These are phyloP conservation scores for Yasuhikotakia modesta DNA, from an alignment of 2,797 vertebrate genomes.

Conservation along the genomic window DNA sequence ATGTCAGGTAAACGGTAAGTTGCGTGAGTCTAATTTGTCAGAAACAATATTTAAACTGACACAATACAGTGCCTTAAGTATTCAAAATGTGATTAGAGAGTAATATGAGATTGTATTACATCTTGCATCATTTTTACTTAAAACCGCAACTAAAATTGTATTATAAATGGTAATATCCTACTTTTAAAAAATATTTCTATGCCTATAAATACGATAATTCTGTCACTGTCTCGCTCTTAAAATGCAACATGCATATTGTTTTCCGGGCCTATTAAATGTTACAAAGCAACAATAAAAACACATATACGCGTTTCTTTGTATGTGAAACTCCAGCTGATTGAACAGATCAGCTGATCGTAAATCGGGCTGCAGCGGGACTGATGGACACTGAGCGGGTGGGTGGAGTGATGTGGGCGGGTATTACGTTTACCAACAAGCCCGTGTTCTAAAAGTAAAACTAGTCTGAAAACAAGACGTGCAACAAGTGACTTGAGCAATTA, in stretches of 20 bases:
- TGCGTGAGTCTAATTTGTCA: too few relatives aligned
- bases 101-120: background rate
- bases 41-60: background rate
- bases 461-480: conserved; percentile 59
- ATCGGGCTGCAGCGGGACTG: conserved; percentile 16
- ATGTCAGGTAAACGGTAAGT: background rate
- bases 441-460: conserved; percentile 57
- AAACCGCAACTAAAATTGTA: background rate
- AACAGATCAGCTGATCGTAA: conserved; percentile 27
- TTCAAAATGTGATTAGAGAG: too few relatives aligned
- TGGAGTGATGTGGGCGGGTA: conserved; percentile 68
- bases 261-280: background rate
- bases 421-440: conserved; percentile 56
- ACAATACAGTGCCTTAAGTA: background rate
- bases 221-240: background rate
- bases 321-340: too few relatives aligned
- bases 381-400: conserved; percentile 60
- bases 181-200: background rate
- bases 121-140: background rate
- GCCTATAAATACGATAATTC: background rate
- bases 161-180: background rate
- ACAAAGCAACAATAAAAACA: background rate
- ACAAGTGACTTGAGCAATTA: conserved; percentile 62
- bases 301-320: background rate
- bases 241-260: background rate